Conservation (phyloP, 2,888 invertebrate genomes). For the Endomychus coccineus region DNA sequence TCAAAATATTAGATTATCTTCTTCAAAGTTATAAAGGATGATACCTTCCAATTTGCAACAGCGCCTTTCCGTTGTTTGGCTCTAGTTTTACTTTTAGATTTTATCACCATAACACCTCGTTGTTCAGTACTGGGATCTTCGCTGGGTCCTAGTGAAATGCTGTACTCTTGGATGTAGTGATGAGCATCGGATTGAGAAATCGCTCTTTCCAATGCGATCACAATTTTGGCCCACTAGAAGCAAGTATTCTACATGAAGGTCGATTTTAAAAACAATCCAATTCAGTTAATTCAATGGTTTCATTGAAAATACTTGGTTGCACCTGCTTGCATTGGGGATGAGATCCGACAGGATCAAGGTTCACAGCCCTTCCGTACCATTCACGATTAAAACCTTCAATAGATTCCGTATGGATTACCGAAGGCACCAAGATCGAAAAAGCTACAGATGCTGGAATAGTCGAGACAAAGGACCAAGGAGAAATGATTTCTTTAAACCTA, state of each 20-base stretch:
- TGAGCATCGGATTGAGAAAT: slow-evolving; percentile 86
- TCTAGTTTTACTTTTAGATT: slow-evolving; percentile 90
- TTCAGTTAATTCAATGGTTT: too few relatives aligned
- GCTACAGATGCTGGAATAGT: too few relatives aligned
- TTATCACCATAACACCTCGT: slow-evolving; percentile 96
- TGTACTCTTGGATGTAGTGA: slow-evolving; percentile 89
- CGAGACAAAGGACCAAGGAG: too few relatives aligned
- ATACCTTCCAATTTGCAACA: slow-evolving; percentile 94
- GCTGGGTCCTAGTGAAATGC: slow-evolving; percentile 82
- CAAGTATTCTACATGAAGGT: too few relatives aligned
- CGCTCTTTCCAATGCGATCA: slow-evolving; percentile 90
- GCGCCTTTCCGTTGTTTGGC: slow-evolving; percentile 96
- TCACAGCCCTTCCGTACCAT: too few relatives aligned
- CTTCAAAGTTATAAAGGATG: slow-evolving; percentile 7
- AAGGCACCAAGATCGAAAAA: too few relatives aligned
- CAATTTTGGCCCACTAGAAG: slow-evolving; percentile 95
- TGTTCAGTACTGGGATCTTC: slow-evolving; percentile 75
- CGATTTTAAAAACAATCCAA: slow-evolving; percentile 1
- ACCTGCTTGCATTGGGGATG: too few relatives aligned
- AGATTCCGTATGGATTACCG: too few relatives aligned
- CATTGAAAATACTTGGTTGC: too few relatives aligned
- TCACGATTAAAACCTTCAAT: too few relatives aligned
- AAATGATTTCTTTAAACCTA: too few relatives aligned
- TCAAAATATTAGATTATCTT: slow-evolving; percentile 3
- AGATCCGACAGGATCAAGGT: too few relatives aligned